phyloP scores from a whole-genome alignment of 2,888 invertebrate genomes.

The Drosophila fulvimacula region DNA sequence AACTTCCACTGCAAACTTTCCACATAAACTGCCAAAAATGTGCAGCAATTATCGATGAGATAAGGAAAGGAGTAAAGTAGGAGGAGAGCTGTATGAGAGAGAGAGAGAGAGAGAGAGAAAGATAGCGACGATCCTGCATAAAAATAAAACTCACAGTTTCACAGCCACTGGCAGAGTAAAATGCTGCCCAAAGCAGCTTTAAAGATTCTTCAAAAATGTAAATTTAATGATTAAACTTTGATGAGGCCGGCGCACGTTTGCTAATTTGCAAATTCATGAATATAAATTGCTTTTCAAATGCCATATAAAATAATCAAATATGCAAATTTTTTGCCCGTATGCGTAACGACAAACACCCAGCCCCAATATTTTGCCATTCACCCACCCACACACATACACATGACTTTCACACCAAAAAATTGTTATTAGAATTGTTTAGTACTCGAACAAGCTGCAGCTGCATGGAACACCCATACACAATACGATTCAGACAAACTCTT shows the following conservation, averaged over 20 bases:
- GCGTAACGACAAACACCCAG: constrained; percentile 19
- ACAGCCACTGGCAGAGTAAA: constrained; percentile 14
- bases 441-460: constrained; percentile 26
- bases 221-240: constrained; percentile 47
- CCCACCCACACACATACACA: constrained; percentile 5
- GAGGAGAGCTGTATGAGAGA: not conserved
- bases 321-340: constrained; percentile 59
- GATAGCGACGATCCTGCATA: not conserved
- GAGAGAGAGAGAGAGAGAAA: not conserved
- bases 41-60: constrained; percentile 66
- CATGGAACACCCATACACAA: constrained; percentile 1
- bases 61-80: not conserved
- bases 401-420: constrained; percentile 47
- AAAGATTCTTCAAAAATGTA: constrained; percentile 13
- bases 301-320: constrained; percentile 76
- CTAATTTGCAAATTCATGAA: constrained; percentile 75
- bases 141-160: constrained; percentile 22
- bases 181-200: constrained; percentile 2
- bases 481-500: not conserved
- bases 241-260: constrained; percentile 34
- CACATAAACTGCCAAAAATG: constrained; percentile 19
- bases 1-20: constrained; percentile 48
- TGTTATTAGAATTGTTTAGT: constrained; percentile 58
- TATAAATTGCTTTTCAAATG: constrained; percentile 73
- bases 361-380: constrained; percentile 10